Evolutionary conservation across 2,888 invertebrate species (phyloP), one percentile per base, ranked within the genome.

Genomic region (Lathronympha strigana): DNA sequence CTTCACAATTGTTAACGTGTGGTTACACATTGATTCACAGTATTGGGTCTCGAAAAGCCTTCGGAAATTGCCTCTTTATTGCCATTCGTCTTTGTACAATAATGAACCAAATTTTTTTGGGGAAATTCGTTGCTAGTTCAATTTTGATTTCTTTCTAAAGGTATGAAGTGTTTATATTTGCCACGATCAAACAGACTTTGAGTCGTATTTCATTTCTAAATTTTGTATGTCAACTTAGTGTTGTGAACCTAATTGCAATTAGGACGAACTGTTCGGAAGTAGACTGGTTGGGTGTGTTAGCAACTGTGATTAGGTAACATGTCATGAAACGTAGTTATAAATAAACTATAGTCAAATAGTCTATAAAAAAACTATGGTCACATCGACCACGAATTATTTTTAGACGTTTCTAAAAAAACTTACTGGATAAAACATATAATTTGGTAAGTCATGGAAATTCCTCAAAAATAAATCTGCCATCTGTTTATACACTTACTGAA

Each of bases 1-100:
- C 60, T 66, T 61, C 61, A 61, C 66, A 54, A 66, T 66, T 66
- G 66, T 66, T 66, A 54, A 66, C 60, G 66, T 66, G 66, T 61
- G 66, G 66, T 61, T 66, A 61, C 50, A 57, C 63, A 51, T 58
- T 58, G 63, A 63, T 63, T 63, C 63, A 58, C 63, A 33, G 49
- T 31, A 63, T 57, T 63, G 57, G 55, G 49, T 21, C 50, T 40
- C 21, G 55, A 55, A 8, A 64, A 60, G 43, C 36, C 53, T 61
- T 28, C 25, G 54, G 47, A 66, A 66, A 66, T 66, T 66, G 66
- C 60, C 61, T 40, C 47, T 66, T 66, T 66, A 54, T 66, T 60
- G 47, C 31, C 54, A 61, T 66, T 53, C 36, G 31, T 49, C 61
- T 54, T 66, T 66, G 66, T 61, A 51, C n/a, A 66, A 66, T 66